phyloP scores from a whole-genome alignment of 2,113 vertebrate species.

The Hylia prasina region DNA sequence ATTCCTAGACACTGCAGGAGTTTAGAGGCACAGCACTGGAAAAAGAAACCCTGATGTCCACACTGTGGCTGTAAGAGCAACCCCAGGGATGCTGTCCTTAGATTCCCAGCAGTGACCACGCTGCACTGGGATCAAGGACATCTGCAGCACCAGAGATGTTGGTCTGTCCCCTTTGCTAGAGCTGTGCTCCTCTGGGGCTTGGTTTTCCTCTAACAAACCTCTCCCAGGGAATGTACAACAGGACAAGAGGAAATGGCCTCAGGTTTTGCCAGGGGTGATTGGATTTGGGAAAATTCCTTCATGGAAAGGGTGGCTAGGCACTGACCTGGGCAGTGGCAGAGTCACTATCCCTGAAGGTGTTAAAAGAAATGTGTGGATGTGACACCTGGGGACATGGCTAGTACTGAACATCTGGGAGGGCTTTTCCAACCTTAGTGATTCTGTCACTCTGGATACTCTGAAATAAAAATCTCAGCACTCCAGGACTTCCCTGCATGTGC shows the following conservation, averaged over 20 bases:
- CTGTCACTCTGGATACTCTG: not conserved
- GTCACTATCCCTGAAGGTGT: not conserved
- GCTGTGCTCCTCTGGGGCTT: not conserved
- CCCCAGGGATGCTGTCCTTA: not conserved
- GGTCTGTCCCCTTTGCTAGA: not conserved
- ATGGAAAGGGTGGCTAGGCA: not conserved
- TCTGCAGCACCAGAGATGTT: not conserved
- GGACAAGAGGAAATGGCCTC: not conserved
- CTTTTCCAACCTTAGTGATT: not conserved
- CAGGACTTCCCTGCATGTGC: accelerated
- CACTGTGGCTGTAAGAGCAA: accelerated
- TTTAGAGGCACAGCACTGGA: accelerated
- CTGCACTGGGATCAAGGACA: not conserved
- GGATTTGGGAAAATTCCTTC: not conserved
- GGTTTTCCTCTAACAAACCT: not conserved
- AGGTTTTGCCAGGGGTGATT: not conserved
- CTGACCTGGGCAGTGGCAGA: not conserved
- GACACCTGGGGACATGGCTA: not conserved
- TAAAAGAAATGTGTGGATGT: not conserved
- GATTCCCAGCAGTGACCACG: accelerated
- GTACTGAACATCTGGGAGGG: not conserved
- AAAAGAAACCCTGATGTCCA: not conserved
- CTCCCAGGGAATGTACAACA: not conserved
- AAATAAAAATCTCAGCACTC: not conserved
- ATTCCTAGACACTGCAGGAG: not conserved